Base-by-base conservation (phyloP, 2,797 vertebrate genomes). In the Hydrophis major region DNA sequence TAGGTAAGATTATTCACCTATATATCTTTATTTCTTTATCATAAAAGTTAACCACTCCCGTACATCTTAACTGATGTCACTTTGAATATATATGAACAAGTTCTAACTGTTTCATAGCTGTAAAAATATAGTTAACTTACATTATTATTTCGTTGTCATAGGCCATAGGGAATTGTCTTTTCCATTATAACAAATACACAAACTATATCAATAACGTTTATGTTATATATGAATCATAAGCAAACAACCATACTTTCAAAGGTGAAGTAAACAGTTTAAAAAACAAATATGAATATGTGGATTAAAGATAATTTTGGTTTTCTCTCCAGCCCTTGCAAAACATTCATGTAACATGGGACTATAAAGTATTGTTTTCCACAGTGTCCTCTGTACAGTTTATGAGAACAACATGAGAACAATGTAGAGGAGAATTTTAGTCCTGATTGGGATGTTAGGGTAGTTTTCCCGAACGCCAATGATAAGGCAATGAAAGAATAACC, bases 1-100 rank as follows among this genome's bases (percentile, higher is more conserved):
- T 99, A 94, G 99, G 99, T 99, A 98, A 96, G 88, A 22, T 87
- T 94, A 93, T 88, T 92, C 25, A 89, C 12, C 83, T 5, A 87
- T 88, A 12, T 7, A 93, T 89, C 92, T 87, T 90, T 90, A 78
- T 28, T 74, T 4, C 6, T 92, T 4, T 88, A 66, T 88, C 25
- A 60, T 20, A 57, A 6, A 94, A 92, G 8, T 0, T 57, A 53
- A 90, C 1, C 32, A 37, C 91, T 94, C 55, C 88, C 0, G 11
- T 6, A 91, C 87, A 57, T 91, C 1, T 0, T 93, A 47, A 90
- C 10, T 94, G 0, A 53, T 92, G 8, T 2, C 94, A 89, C 92
- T 28, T n/a, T 53, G 12, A 92, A 6, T 1, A 91, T 11, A 5
- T 93, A 10, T 6, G 0, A 42, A 28, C 22, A 42, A 47, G 42